These are phyloP conservation scores for Suncus etruscus DNA, from an alignment of 2,113 vertebrate species.

Conservation along the genomic window DNA sequence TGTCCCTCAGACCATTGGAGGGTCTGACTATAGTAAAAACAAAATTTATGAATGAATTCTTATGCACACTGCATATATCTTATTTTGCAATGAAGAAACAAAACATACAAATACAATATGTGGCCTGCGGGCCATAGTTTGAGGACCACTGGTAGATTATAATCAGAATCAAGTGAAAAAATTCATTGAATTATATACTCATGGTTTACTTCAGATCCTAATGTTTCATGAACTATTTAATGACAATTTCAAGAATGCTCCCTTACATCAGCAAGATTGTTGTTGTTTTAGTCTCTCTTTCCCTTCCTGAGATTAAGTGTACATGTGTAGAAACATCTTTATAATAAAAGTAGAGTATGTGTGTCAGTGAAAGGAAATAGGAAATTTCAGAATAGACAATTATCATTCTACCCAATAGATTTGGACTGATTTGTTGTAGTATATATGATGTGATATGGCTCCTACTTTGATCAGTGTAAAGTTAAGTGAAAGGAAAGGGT, in stretches of 20 bases:
- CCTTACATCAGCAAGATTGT: neutral
- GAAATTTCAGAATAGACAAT: neutral
- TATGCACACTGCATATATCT: no score
- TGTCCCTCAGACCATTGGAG: no score
- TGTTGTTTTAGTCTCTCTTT: neutral
- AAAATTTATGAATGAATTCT: no score
- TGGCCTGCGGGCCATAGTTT: no score
- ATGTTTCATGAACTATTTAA: neutral
- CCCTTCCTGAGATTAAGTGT: neutral
- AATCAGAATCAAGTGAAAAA: slow-evolving; percentile 42
- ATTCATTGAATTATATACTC: neutral
- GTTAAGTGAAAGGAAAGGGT: neutral
- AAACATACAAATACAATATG: no score
- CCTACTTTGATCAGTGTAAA: neutral
- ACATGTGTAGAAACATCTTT: neutral
- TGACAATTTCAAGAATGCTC: neutral
- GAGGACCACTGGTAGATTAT: no score
- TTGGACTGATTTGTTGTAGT: slow-evolving; percentile 3
- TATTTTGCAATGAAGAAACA: no score
- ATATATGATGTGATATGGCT: neutral
- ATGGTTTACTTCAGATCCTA: slow-evolving; percentile 1
- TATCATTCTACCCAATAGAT: neutral
- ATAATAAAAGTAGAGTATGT: neutral
- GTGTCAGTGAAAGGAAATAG: neutral
- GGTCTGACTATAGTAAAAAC: no score